Conservation (phyloP, 2,888 invertebrate genomes). For the Falcaria lacertinaria region DNA sequence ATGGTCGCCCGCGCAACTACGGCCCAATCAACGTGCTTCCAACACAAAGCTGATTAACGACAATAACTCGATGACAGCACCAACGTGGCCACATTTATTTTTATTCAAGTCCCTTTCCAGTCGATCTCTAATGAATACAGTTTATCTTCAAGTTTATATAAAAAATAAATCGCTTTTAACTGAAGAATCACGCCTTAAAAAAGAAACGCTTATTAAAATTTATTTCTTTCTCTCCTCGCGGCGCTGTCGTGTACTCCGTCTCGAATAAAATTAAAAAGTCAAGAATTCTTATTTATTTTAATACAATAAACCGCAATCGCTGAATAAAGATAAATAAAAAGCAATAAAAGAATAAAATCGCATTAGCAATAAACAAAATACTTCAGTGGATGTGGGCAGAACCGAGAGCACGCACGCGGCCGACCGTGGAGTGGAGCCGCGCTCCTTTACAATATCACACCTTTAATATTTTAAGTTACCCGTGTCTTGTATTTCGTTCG, state of each 20-base stretch:
- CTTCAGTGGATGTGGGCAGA: conserved; percentile 79
- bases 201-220: conserved; percentile 80
- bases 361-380: conserved; percentile 81
- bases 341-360: conserved; percentile 79
- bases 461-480: neutral
- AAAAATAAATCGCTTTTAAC: conserved; percentile 79
- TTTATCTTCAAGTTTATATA: conserved; percentile 78
- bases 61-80: conserved; percentile 75
- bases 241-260: conserved; percentile 75
- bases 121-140: conserved; percentile 79
- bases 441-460: conserved; percentile 8
- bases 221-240: conserved; percentile 77
- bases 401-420: conserved; percentile 56
- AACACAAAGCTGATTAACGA: conserved; percentile 67
- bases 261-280: conserved; percentile 79
- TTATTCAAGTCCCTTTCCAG: conserved; percentile 75
- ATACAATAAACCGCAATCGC: conserved; percentile 80
- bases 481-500: neutral
- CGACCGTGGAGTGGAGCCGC: conserved; percentile 46
- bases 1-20: conserved; percentile 40
- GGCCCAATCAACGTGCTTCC: conserved; percentile 65
- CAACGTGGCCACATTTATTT: conserved; percentile 70
- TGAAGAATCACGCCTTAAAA: conserved; percentile 80
- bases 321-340: conserved; percentile 80
- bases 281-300: conserved; percentile 80